Conservation (phyloP, 2,113 vertebrate species). For the Nestor notabilis region DNA sequence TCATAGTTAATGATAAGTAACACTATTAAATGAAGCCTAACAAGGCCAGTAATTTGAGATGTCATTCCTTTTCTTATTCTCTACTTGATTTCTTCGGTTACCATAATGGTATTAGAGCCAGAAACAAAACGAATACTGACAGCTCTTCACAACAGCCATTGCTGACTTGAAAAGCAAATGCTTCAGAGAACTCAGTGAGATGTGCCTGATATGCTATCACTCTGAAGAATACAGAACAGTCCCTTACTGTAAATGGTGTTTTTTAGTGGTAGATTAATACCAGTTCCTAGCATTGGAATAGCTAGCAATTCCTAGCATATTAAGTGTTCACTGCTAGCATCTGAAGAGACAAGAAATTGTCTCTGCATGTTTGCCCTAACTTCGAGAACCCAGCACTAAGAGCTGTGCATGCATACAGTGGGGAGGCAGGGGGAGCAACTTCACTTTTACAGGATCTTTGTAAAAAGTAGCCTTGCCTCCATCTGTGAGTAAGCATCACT, state of each 20-base stretch:
- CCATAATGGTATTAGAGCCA: background rate
- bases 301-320: background rate
- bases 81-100: background rate
- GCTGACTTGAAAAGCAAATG: background rate
- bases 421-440: slow-evolving; percentile 46
- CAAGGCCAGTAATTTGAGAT: background rate
- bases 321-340: background rate
- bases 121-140: background rate
- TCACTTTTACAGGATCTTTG: background rate
- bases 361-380: background rate
- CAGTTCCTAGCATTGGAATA: background rate
- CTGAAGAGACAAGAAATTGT: background rate
- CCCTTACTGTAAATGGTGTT: background rate
- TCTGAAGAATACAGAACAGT: background rate
- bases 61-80: background rate
- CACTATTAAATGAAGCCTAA: background rate
- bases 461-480: background rate
- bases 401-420: background rate
- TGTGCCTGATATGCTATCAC: background rate
- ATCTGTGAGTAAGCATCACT: background rate
- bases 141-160: background rate
- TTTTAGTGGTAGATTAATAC: background rate
- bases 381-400: background rate
- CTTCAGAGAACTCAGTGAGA: background rate
- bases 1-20: background rate